Evolutionary conservation across 37 sponge, comb jelly and placozoan species (phyloP).

Genomic region (Chondrosia reniformis): DNA sequence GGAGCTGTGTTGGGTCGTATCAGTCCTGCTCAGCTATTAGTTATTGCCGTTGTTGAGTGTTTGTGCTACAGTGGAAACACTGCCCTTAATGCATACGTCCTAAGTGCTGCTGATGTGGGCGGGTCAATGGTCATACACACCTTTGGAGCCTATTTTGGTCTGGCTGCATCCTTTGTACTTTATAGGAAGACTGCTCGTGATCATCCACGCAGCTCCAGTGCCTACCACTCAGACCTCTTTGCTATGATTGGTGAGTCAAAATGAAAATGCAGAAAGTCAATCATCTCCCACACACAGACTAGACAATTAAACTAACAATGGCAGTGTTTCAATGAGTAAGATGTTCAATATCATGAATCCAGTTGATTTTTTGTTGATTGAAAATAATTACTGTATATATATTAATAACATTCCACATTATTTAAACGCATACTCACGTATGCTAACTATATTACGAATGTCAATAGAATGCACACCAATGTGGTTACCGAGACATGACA

Average conservation of each 20-base stretch:
- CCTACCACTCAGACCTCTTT: constrained; percentile 85
- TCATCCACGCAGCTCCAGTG: constrained; percentile 43
- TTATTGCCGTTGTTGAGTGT: constrained; percentile 82
- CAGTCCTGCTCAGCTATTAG: constrained; percentile 76
- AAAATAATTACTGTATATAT: too few relatives aligned
- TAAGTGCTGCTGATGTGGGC: constrained; percentile 82
- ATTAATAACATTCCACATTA: too few relatives aligned
- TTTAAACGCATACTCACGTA: too few relatives aligned
- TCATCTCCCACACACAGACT: too few relatives aligned
- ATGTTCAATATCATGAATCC: too few relatives aligned
- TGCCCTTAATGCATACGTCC: constrained; percentile 51
- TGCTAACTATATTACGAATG: too few relatives aligned
- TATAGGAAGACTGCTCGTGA: constrained; percentile 61
- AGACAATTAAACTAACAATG: too few relatives aligned
- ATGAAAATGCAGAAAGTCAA: too few relatives aligned
- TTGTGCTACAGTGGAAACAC: constrained; percentile 81
- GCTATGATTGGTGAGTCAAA: constrained; percentile 92
- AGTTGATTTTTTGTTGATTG: too few relatives aligned
- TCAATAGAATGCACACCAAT: too few relatives aligned
- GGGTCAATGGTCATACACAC: constrained; percentile 93
- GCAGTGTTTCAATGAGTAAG: too few relatives aligned
- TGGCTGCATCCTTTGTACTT: constrained; percentile 68
- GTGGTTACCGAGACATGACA: too few relatives aligned
- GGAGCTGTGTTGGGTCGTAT: constrained; percentile 85
- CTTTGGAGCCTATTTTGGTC: constrained; percentile 95